Conservation (phyloP, 2,113 vertebrate species). For the Todiramphus saurophagus region DNA sequence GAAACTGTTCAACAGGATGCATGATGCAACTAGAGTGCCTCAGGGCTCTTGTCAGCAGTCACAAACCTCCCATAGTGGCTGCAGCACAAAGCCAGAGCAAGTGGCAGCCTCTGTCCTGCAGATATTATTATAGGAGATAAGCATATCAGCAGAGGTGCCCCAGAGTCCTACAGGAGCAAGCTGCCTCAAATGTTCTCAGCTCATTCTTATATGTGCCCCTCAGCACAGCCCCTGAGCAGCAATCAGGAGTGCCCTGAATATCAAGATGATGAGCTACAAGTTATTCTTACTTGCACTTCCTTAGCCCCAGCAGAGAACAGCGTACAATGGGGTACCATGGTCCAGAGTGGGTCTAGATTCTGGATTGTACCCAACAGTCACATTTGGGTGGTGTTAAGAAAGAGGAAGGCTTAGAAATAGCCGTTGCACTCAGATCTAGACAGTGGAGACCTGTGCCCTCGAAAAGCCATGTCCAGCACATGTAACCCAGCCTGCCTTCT, state of each 20-base stretch:
- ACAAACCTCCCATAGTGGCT: neutral
- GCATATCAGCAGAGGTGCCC: neutral
- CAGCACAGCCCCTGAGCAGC: neutral
- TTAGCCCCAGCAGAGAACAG: neutral
- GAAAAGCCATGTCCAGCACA: neutral
- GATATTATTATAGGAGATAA: neutral
- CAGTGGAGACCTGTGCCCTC: neutral
- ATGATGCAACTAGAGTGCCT: neutral
- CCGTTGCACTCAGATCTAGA: neutral
- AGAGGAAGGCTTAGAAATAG: neutral
- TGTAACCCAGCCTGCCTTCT: neutral
- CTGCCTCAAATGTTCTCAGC: neutral
- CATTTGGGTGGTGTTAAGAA: neutral
- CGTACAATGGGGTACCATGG: neutral
- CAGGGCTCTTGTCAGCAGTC: neutral
- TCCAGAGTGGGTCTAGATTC: neutral
- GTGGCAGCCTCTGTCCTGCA: neutral
- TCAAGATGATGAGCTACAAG: neutral
- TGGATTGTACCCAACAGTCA: neutral
- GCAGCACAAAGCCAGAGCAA: neutral
- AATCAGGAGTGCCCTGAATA: neutral
- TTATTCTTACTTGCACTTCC: neutral
- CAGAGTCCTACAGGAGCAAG: neutral
- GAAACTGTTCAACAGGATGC: neutral
- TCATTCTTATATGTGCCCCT: rapidly evolving